These are phyloP conservation scores for Drosophila kepulauana DNA, from an alignment of 1,140 invertebrate genomes.

Conservation along the genomic window DNA sequence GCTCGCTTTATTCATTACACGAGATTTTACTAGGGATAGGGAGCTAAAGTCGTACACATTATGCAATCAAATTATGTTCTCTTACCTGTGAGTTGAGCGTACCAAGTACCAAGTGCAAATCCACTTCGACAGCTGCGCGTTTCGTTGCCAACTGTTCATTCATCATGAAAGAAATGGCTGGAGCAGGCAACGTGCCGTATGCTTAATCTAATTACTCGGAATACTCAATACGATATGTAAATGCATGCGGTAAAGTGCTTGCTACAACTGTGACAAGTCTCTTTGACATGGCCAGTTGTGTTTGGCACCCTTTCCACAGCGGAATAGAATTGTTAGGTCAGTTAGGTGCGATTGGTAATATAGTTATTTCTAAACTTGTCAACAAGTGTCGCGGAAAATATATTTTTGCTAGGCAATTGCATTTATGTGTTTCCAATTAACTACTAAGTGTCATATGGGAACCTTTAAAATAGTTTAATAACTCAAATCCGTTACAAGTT, in stretches of 20 bases:
- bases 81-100: not conserved
- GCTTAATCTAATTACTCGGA: slow-evolving; percentile 51
- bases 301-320: not conserved
- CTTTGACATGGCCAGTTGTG: slow-evolving; percentile 11
- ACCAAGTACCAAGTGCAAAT: not conserved
- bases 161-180: not conserved
- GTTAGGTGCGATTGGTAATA: not conserved
- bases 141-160: slow-evolving; percentile 30
- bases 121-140: slow-evolving; percentile 37
- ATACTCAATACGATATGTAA: slow-evolving; percentile 17
- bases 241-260: slow-evolving; percentile 3
- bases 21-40: not conserved
- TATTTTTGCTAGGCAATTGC: too few species aligned
- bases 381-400: not conserved
- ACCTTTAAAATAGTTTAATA: too few species aligned
- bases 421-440: too few species aligned
- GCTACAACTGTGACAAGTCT: slow-evolving; percentile 30
- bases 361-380: not conserved
- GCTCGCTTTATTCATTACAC: slow-evolving; percentile 25
- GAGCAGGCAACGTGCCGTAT: slow-evolving; percentile 30
- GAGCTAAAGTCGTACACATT: not conserved
- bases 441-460: too few species aligned
- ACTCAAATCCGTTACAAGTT: not conserved
- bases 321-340: not conserved
- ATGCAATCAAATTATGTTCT: slow-evolving; percentile 4